Evolutionary conservation across 92 coral and sea anemone genomes (phyloP).

Genomic region (Meandrina meandrites): DNA sequence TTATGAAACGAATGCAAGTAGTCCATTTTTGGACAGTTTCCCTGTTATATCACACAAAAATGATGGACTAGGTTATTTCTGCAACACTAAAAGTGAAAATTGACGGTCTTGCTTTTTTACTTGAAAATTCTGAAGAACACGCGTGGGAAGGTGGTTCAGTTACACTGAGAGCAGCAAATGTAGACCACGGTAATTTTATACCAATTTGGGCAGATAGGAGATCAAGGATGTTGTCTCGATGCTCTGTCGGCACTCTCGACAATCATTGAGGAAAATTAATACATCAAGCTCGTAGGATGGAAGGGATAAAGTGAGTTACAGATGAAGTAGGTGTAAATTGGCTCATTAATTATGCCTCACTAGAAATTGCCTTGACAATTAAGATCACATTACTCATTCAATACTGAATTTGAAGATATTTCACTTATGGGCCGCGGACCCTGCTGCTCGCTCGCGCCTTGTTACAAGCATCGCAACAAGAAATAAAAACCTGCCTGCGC

Average conservation of each 20-base stretch:
- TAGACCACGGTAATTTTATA: neutral
- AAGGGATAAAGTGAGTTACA: neutral
- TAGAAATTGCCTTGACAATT: neutral
- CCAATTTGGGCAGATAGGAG: neutral
- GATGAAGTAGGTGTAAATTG: neutral
- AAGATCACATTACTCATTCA: neutral
- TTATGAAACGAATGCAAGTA: neutral
- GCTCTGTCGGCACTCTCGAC: neutral
- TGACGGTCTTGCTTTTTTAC: no score
- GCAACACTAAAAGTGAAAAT: neutral
- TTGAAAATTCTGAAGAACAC: neutral
- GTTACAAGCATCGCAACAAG: neutral
- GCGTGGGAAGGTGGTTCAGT: no score
- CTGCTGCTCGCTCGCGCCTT: neutral
- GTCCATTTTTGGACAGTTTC: neutral
- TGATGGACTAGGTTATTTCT: neutral
- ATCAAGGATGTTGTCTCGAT: neutral
- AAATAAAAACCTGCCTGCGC: neutral
- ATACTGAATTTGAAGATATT: neutral
- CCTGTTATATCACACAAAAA: neutral
- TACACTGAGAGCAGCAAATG: no score
- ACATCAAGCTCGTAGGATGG: neutral
- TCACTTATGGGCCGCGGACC: neutral
- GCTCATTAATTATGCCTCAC: neutral
- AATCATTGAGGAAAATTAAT: neutral